These are phyloP conservation scores for Drosophila robusta DNA, from an alignment of 2,888 invertebrate species.

Conservation along the genomic window DNA sequence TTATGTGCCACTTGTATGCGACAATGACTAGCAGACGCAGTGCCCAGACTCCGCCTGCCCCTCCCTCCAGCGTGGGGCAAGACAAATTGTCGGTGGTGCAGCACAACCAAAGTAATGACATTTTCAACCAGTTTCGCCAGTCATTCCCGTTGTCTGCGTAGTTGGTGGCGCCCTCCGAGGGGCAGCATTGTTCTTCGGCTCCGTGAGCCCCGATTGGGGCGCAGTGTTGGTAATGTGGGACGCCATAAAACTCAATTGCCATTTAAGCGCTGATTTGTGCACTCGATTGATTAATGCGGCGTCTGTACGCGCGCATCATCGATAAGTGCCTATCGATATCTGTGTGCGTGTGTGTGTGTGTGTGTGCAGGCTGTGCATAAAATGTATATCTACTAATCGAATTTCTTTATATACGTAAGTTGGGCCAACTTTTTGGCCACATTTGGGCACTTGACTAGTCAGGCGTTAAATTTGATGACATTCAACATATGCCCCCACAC, in stretches of 20 bases:
- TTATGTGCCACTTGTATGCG: constrained; percentile 70
- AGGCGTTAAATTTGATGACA: constrained; percentile 72
- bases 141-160: constrained; percentile 6
- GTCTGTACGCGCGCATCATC: constrained; percentile 19
- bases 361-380: not conserved
- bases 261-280: constrained; percentile 71
- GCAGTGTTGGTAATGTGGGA: constrained; percentile 1
- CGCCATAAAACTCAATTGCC: constrained; percentile 66
- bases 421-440: constrained; percentile 27
- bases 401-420: constrained; percentile 35
- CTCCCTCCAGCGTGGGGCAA: constrained; percentile 11
- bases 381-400: constrained; percentile 14
- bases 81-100: constrained; percentile 69
- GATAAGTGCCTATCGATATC: constrained; percentile 62
- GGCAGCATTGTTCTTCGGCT: no score
- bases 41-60: not conserved
- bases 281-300: constrained; percentile 62
- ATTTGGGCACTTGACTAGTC: constrained; percentile 62
- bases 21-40: constrained; percentile 59
- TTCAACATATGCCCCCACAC: constrained; percentile 55
- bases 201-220: not conserved
- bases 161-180: constrained; percentile 40
- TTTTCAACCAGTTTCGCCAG: constrained; percentile 59
- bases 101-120: constrained; percentile 59
- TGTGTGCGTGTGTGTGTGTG: not conserved